Evolutionary conservation across 2,888 invertebrate genomes (phyloP).

Genomic region (Apamea epomidion): DNA sequence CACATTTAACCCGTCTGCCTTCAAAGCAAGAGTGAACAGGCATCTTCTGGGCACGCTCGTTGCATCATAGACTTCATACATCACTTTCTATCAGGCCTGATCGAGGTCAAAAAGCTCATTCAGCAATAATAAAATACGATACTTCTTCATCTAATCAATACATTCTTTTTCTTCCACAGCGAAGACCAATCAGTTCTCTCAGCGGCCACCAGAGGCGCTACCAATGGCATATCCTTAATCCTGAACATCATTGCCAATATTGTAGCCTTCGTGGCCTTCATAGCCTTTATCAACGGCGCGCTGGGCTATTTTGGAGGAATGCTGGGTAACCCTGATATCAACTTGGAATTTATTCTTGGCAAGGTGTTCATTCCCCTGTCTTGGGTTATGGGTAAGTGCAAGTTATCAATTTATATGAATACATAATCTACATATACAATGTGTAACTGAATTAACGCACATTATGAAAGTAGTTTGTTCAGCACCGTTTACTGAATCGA

Average conservation of each 20-base stretch:
- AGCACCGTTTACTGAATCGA: too few relatives aligned
- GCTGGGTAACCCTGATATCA: conserved; percentile 92
- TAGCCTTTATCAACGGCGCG: conserved; percentile 95
- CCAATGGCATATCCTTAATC: conserved; percentile 94
- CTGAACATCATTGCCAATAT: conserved; percentile 97
- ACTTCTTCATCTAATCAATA: background rate
- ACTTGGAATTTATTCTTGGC: conserved; percentile 94
- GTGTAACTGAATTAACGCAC: too few relatives aligned
- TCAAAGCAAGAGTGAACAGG: too few relatives aligned
- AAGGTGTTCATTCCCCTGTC: conserved; percentile 97
- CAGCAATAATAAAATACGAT: too few relatives aligned
- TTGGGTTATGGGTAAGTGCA: conserved; percentile 94
- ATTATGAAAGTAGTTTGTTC: too few relatives aligned
- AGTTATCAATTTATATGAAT: background rate
- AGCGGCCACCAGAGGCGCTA: conserved; percentile 97
- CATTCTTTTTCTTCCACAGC: conserved; percentile 83
- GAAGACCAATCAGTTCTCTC: conserved; percentile 96
- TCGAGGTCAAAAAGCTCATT: too few relatives aligned
- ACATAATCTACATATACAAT: too few relatives aligned
- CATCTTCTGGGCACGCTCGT: too few relatives aligned
- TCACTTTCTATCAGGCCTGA: too few relatives aligned
- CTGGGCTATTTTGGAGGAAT: conserved; percentile 95
- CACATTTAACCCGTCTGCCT: too few relatives aligned
- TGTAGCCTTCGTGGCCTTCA: conserved; percentile 96
- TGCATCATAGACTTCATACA: too few relatives aligned